These are phyloP conservation scores for Lanius collurio DNA, from an alignment of 2,113 vertebrate species.

Conservation along the genomic window DNA sequence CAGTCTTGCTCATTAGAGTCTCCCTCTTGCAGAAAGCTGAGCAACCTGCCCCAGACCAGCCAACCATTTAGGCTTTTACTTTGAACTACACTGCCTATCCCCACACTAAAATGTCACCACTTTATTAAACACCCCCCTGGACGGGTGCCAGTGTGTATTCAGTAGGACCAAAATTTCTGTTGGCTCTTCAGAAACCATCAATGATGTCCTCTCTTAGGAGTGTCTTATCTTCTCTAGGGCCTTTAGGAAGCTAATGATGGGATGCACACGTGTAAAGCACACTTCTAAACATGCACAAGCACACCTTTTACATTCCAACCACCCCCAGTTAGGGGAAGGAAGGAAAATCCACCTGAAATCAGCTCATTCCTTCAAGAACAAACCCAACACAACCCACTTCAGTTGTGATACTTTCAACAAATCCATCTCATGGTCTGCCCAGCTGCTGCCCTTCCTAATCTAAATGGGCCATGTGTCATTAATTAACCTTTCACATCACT, in stretches of 20 bases:
- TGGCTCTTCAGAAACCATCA: not conserved
- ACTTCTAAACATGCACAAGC: not conserved
- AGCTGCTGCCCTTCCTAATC: not conserved
- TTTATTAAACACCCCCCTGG: not conserved
- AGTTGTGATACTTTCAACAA: not conserved
- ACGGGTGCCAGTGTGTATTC: rapidly evolving
- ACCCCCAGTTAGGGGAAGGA: not conserved
- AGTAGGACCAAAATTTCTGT: not conserved
- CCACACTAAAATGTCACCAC: not conserved
- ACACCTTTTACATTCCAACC: not conserved
- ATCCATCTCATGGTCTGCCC: not conserved
- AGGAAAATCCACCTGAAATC: not conserved
- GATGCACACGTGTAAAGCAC: not conserved
- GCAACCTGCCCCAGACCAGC: not conserved
- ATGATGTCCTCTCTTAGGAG: not conserved
- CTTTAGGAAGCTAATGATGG: not conserved
- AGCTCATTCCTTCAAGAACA: not conserved
- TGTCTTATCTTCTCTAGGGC: not conserved
- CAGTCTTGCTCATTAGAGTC: not conserved
- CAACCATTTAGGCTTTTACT: not conserved
- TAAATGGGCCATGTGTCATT: not conserved
- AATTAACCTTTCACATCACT: slow-evolving; percentile 9
- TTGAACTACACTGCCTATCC: not conserved
- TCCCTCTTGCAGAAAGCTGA: not conserved
- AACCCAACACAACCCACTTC: not conserved